A percentile compares a stretch with the other conserved stretches of the same genome.
phyloP scores from a whole-genome alignment of 2,888 invertebrate species.

The Coleophora flavipennella region DNA sequence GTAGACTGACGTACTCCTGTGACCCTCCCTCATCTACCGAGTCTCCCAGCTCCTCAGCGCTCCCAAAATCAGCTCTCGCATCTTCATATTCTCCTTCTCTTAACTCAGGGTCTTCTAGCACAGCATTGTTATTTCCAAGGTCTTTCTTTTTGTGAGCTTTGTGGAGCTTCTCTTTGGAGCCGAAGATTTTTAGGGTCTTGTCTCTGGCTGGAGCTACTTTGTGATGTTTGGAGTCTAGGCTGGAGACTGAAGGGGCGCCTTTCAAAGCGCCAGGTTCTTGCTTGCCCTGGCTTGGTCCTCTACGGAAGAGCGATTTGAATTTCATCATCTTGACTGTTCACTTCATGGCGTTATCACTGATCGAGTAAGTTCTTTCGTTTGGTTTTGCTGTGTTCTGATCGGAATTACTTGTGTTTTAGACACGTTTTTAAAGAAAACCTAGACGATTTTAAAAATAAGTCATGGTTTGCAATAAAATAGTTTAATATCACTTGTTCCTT shows the following conservation, averaged over 20 bases:
- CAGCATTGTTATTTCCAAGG: conserved; percentile 63
- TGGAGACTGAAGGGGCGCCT: conserved; percentile 76
- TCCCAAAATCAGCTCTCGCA: conserved; percentile 50
- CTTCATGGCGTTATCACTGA: conserved; percentile 43
- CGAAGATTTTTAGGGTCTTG: conserved; percentile 64
- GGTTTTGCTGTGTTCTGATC: conserved; percentile 20
- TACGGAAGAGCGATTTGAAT: conserved; percentile 92
- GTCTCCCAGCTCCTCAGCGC: conserved; percentile 56
- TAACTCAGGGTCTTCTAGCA: conserved; percentile 62
- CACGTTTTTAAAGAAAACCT: not conserved
- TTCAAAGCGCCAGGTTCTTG: conserved; percentile 64
- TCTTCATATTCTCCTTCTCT: conserved; percentile 52
- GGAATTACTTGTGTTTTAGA: conserved; percentile 21
- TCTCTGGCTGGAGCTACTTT: conserved; percentile 64
- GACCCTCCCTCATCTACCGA: conserved; percentile 58
- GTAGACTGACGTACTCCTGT: conserved; percentile 64
- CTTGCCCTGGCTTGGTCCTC: conserved; percentile 80
- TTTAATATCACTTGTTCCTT: no score
- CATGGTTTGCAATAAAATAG: no score
- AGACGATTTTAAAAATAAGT: no score
- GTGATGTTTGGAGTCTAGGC: conserved; percentile 75
- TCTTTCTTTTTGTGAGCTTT: conserved; percentile 63
- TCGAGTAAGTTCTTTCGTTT: conserved; percentile 34
- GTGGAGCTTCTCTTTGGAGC: conserved; percentile 68
- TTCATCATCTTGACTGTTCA: conserved; percentile 83